Percentiles rank a stretch among this genome's conserved stretches.
These are phyloP conservation scores for Sterrhoptilus dennistouni DNA, from an alignment of 2,113 vertebrate species.

Conservation along the genomic window DNA sequence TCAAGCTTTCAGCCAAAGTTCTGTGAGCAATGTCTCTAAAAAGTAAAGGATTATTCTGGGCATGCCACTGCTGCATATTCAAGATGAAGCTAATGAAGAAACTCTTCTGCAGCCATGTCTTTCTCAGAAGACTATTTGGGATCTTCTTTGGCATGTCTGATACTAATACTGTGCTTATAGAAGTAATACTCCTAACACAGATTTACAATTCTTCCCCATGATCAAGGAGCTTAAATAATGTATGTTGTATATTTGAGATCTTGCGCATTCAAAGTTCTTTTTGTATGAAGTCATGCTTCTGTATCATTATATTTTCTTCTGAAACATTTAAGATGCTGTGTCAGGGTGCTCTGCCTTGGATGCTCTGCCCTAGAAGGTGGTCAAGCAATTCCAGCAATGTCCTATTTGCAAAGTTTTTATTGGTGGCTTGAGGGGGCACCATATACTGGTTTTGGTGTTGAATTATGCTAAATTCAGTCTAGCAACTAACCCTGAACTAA, in stretches of 20 bases:
- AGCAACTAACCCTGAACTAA: not conserved
- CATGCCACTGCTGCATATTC: not conserved
- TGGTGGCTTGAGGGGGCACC: not conserved
- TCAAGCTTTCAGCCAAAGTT: not conserved
- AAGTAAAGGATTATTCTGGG: not conserved
- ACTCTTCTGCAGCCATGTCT: not conserved
- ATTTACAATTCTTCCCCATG: not conserved
- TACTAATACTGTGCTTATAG: not conserved
- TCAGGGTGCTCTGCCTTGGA: not conserved
- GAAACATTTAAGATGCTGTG: not conserved
- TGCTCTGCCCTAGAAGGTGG: not conserved
- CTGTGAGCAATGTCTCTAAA: not conserved
- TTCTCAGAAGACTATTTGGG: not conserved
- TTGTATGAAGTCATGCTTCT: not conserved
- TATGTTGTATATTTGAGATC: not conserved
- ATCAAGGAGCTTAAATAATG: not conserved
- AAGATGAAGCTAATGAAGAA: not conserved
- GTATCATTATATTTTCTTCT: not conserved
- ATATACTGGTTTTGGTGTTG: not conserved
- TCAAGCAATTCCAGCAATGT: not conserved
- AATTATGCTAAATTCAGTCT: not conserved
- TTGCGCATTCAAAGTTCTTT: not conserved
- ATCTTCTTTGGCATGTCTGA: not conserved
- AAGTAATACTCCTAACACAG: not conserved
- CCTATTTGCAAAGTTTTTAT: not conserved